phyloP scores from a whole-genome alignment of 2,797 vertebrate genomes.

The Borostomias antarcticus region DNA sequence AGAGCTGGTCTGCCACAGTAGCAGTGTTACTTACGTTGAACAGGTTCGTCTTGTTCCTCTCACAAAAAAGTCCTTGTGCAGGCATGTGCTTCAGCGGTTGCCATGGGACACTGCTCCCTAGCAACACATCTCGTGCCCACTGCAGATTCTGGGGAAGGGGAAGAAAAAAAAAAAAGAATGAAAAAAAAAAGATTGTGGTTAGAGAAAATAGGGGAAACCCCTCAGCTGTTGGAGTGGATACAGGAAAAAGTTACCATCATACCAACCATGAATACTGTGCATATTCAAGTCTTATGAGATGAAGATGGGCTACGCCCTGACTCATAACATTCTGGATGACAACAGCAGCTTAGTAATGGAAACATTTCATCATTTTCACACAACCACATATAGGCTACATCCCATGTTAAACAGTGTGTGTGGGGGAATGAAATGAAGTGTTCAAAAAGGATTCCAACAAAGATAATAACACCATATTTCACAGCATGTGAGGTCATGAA shows the following conservation, averaged over 20 bases:
- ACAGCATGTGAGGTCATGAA: neutral
- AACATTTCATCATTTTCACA: neutral
- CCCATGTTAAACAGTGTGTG: neutral
- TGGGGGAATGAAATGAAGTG: neutral
- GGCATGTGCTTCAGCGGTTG: conserved; percentile 99
- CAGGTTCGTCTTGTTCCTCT: conserved; percentile 99
- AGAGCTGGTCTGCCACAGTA: conserved; percentile 18
- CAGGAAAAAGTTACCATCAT: neutral
- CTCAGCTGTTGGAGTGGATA: neutral
- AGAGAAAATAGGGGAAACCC: conserved; percentile 2
- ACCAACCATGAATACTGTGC: no score
- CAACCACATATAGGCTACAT: neutral
- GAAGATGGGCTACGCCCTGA: neutral
- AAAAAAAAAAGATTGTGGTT: conserved; percentile 24
- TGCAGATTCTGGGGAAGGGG: conserved; percentile 89
- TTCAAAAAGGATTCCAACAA: neutral
- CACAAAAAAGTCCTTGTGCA: conserved; percentile 99
- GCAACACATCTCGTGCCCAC: conserved; percentile 98
- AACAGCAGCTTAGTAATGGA: neutral
- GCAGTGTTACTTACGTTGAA: conserved; percentile 91
- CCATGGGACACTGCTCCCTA: conserved; percentile 97
- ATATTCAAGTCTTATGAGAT: neutral
- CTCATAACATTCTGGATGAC: neutral
- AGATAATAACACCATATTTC: neutral
- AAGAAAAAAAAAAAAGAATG: conserved; percentile 59